Percentiles rank a stretch among this genome's conserved stretches.
Evolutionary conservation across 2,797 vertebrate species (phyloP).

Genomic region (Pogoniulus pusillus): DNA sequence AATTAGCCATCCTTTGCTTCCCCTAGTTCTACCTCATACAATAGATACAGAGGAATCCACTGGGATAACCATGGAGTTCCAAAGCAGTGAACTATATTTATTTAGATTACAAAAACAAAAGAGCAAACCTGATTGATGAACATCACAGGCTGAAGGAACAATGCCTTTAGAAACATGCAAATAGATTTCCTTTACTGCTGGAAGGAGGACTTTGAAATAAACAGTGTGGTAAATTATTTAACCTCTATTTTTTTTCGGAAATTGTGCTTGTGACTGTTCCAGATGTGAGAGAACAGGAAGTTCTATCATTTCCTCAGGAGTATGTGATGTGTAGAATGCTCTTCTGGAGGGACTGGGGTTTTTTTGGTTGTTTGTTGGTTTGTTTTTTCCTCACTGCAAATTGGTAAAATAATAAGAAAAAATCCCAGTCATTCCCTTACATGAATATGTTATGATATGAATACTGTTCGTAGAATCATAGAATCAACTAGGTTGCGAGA

Average conservation of each 20-base stretch:
- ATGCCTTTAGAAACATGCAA: constrained; percentile 68
- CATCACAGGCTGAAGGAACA: constrained; percentile 57
- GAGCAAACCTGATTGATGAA: constrained; percentile 59
- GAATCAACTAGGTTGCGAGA: no score
- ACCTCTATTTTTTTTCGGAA: constrained; percentile 60
- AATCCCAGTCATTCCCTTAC: not conserved
- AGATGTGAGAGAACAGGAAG: constrained; percentile 73
- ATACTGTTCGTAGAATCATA: no score
- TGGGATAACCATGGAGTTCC: constrained; percentile 23
- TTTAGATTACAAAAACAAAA: constrained; percentile 63
- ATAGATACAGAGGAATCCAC: constrained; percentile 48
- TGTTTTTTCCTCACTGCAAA: not conserved
- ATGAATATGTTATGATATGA: not conserved
- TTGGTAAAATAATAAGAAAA: constrained; percentile 40
- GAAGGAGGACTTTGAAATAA: constrained; percentile 66
- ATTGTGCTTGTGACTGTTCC: constrained; percentile 47
- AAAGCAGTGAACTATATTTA: constrained; percentile 60
- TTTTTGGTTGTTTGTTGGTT: not conserved
- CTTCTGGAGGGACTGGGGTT: no score
- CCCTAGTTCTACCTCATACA: constrained; percentile 3
- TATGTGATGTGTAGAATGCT: not conserved
- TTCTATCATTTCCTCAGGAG: constrained; percentile 63
- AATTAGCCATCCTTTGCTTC: constrained; percentile 63
- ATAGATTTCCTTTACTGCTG: constrained; percentile 73
- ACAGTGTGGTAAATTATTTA: constrained; percentile 68